Percentiles rank a stretch among this genome's conserved stretches.
phyloP scores from a whole-genome alignment of 2,113 vertebrate genomes.

The Hippocampus zosterae region DNA sequence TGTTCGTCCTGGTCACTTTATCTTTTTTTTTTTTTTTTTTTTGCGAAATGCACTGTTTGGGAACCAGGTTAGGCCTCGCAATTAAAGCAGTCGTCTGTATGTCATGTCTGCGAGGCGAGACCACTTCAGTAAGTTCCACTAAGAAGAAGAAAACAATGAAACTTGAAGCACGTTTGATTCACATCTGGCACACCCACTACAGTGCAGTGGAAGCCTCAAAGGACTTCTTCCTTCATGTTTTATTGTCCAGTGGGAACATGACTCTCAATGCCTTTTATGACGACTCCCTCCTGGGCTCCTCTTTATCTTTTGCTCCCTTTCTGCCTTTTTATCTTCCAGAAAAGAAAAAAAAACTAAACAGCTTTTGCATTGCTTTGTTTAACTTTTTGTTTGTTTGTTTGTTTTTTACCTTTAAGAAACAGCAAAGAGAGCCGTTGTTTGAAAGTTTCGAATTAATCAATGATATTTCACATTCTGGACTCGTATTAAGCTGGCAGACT shows the following conservation, averaged over 20 bases:
- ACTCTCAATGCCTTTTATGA: constrained; percentile 50
- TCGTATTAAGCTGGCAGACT: no score
- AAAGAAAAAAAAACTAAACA: constrained; percentile 1
- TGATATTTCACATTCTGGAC: no score
- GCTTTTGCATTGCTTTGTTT: constrained; percentile 10
- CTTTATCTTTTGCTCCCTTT: constrained; percentile 3
- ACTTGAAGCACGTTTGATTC: constrained; percentile 53
- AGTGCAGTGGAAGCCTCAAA: constrained; percentile 32
- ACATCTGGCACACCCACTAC: constrained; percentile 56
- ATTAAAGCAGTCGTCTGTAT: constrained; percentile 4
- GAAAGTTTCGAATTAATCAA: no score
- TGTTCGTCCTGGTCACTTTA: neutral
- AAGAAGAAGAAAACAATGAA: constrained; percentile 51
- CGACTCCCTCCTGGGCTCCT: constrained; percentile 41
- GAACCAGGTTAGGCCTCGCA: neutral
- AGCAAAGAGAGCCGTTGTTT: no score
- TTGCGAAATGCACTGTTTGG: constrained; percentile 14
- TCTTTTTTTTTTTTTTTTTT: no score
- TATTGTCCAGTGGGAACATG: constrained; percentile 52
- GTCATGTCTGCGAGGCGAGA: constrained; percentile 9
- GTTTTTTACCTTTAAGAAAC: no score
- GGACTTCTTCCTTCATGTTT: constrained; percentile 57
- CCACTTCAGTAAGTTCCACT: constrained; percentile 23
- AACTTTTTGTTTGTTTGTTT: neutral
- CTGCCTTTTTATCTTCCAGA: constrained; percentile 5